These are phyloP conservation scores for Oxyruncus cristatus DNA, from an alignment of 2,113 vertebrate species.

Conservation along the genomic window DNA sequence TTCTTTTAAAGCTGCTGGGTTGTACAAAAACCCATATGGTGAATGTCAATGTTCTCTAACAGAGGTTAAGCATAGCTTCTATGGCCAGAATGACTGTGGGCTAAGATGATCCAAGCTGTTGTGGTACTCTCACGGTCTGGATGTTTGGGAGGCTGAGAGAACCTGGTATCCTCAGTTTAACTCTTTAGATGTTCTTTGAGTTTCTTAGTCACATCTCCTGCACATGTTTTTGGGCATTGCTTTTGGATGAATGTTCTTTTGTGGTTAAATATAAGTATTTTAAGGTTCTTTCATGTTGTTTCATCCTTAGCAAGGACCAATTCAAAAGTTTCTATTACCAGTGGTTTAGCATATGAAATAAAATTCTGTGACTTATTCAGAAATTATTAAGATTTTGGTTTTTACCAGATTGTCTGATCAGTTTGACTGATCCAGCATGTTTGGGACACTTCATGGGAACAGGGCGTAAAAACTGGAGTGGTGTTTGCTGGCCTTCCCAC, in stretches of 20 bases:
- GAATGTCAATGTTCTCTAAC: neutral
- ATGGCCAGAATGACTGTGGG: neutral
- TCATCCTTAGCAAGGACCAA: neutral
- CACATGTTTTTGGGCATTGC: neutral
- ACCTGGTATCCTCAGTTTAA: neutral
- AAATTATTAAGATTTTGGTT: neutral
- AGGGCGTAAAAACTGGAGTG: neutral
- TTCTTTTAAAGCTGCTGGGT: neutral
- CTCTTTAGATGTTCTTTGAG: neutral
- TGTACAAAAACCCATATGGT: neutral
- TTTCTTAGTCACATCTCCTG: neutral
- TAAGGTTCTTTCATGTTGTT: neutral
- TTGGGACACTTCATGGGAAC: neutral
- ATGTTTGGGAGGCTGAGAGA: neutral
- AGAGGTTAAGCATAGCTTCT: neutral
- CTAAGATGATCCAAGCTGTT: rapidly evolving
- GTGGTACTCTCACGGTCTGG: rapidly evolving
- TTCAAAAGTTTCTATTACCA: neutral
- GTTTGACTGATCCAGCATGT: neutral
- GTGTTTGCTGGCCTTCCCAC: neutral
- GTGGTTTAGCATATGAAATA: neutral
- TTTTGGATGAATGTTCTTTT: neutral
- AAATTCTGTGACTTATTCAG: neutral
- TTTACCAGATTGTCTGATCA: neutral
- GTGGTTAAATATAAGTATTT: neutral